Evolutionary conservation across 2,113 vertebrate genomes (phyloP).

Genomic region (Trematomus loennbergii): DNA sequence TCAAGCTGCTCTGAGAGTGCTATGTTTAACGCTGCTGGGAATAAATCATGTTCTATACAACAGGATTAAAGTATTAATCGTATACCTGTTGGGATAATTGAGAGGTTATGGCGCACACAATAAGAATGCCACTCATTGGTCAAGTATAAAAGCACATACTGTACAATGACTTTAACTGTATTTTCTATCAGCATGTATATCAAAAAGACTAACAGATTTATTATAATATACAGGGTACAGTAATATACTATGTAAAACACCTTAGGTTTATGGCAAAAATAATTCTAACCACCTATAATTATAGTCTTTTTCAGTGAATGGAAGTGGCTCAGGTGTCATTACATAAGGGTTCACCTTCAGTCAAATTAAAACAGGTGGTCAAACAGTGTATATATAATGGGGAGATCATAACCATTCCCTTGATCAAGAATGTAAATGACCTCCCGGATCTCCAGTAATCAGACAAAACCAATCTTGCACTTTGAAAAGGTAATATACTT

Average conservation of each 20-base stretch:
- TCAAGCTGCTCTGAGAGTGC: neutral
- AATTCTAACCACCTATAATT: neutral
- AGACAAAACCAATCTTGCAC: neutral
- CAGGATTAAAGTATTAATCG: conserved; percentile 1
- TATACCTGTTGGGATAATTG: neutral
- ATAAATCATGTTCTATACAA: neutral
- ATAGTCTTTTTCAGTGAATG: neutral
- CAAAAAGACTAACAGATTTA: neutral
- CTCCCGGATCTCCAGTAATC: neutral
- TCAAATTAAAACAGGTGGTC: neutral
- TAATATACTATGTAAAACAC: neutral
- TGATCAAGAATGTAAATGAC: neutral
- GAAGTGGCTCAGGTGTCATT: neutral
- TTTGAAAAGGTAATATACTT: neutral
- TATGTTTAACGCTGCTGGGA: neutral
- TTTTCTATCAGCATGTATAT: neutral
- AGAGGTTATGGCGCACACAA: neutral
- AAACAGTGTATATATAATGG: neutral
- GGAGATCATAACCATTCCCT: neutral
- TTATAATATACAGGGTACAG: neutral
- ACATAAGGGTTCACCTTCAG: neutral
- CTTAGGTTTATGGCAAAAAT: neutral
- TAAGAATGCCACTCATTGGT: neutral
- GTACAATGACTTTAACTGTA: neutral
- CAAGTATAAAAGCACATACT: neutral